Base-by-base conservation (phyloP, 2,888 invertebrate species). In the Cheilosia grossa region DNA sequence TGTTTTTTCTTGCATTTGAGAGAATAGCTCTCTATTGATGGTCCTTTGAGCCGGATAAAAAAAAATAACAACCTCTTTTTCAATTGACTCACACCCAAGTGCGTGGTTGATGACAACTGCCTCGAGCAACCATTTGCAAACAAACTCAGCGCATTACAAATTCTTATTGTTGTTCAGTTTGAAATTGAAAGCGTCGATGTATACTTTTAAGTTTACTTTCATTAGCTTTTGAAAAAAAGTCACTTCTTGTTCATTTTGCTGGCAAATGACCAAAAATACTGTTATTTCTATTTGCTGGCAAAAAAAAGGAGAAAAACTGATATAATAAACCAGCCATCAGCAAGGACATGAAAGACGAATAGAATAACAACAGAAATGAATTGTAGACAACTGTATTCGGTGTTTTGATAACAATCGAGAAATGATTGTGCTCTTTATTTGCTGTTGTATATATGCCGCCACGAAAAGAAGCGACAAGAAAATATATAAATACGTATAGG, bases 391-490 rank as follows among this genome's bases (percentile, higher is more conserved):
- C 15, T 51, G 24, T 51, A 10, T 2, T 51, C 24, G 53, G 27
- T 72, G 19, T 61, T 72, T 72, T 72, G 61, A 72, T 72, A 72
- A 53, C 72, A 72, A 72, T 72, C 59, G 59, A 72, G 19, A 72
- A 72, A 72, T 72, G 72, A 61, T 72, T 72, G 72, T 27, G 51
- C 15, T 42, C 21, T 3, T 70, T 49, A 56, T 56, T 56, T 58
- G 37, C 49, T 27, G 33, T 51, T 51, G 10, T 10, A 37, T 10
- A 10, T 58, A 40, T 49, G 47, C 27, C 27, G 27, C 24, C 21
- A 49, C 58, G 56, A n/a, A 30, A 69, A 69, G 47, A 44, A 56
- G 49, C 54, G 44, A 37, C 61, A 47, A 3, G 47, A 44, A 47
- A 33, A 24, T 47, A 58, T 7, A 56, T 13, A 7, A 33, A 54